Conservation (phyloP, 2,888 invertebrate species). For the Lithosia quadra region DNA sequence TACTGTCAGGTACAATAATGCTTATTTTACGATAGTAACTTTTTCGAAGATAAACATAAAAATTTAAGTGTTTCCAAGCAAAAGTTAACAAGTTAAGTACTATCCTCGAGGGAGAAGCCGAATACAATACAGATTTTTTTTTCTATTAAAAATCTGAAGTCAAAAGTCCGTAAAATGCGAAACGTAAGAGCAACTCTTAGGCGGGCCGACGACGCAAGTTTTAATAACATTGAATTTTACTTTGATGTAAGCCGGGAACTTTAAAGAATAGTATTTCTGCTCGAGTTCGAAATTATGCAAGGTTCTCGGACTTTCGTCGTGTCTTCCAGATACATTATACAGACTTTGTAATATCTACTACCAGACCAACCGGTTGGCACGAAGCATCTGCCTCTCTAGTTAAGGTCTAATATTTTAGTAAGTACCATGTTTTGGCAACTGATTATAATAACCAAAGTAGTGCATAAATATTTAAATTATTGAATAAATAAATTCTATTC, state of each 20-base stretch:
- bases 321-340: neutral
- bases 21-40: too few species aligned
- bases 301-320: neutral
- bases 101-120: conserved; percentile 25
- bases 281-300: conserved; percentile 8
- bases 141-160: conserved; percentile 46
- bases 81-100: conserved; percentile 21
- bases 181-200: conserved; percentile 36
- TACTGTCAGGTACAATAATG: too few species aligned
- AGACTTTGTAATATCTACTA: neutral
- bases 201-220: conserved; percentile 32
- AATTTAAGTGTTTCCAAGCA: conserved; percentile 8
- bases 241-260: conserved; percentile 25
- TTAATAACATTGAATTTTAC: conserved; percentile 48
- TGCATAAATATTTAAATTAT: neutral
- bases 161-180: conserved; percentile 40
- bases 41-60: neutral
- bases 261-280: conserved; percentile 23
- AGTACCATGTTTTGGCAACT: too few species aligned
- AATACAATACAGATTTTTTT: conserved; percentile 35
- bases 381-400: neutral
- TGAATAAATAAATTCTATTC: too few species aligned
- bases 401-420: neutral
- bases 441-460: too few species aligned
- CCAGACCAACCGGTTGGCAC: neutral